Percentiles rank a stretch among this genome's conserved stretches.
Conservation (phyloP, 2,113 vertebrate genomes). For the Recurvirostra avosetta region DNA sequence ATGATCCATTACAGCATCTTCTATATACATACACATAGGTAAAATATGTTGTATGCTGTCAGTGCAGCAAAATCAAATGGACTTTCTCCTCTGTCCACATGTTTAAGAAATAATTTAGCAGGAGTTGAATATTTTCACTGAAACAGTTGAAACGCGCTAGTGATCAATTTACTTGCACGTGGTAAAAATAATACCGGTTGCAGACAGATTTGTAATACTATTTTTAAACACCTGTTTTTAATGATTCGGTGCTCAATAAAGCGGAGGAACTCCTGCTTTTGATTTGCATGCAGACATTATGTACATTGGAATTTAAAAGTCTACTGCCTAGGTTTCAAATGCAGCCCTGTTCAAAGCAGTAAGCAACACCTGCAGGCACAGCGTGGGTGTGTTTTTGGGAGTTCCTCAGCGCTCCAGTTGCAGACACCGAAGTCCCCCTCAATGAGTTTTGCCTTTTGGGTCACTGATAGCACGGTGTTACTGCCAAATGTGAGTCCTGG, state of each 20-base stretch:
- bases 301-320: background rate
- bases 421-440: no score
- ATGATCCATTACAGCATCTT: conserved; percentile 22
- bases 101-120: background rate
- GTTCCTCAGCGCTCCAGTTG: background rate
- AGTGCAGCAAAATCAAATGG: background rate
- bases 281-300: background rate
- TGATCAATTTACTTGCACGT: background rate
- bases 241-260: conserved; percentile 3
- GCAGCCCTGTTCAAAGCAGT: background rate
- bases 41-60: background rate
- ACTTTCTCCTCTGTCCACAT: background rate
- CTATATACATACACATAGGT: background rate
- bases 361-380: background rate
- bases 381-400: background rate
- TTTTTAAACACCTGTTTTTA: conserved; percentile 43
- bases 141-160: background rate
- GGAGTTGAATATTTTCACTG: background rate
- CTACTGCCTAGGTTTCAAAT: background rate
- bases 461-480: background rate
- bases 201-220: conserved; percentile 3
- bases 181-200: conserved; percentile 23
- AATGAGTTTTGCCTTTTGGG: background rate
- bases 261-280: background rate
- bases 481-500: background rate